Evolutionary conservation across 1,140 invertebrate genomes (phyloP).

Genomic region (Lanistes nyassanus): DNA sequence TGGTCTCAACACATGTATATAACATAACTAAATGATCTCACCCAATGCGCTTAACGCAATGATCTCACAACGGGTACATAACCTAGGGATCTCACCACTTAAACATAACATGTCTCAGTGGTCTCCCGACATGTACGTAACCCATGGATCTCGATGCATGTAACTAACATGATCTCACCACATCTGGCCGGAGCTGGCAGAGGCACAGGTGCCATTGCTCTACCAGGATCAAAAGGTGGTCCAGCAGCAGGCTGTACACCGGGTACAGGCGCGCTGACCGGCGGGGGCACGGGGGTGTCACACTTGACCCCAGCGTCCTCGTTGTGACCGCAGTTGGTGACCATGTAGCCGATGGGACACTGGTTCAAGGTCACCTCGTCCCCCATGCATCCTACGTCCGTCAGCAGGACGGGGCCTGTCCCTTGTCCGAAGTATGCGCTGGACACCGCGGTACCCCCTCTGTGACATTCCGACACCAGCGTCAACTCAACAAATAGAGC

Average conservation of each 20-base stretch:
- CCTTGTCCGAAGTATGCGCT: conserved; percentile 64
- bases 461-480: neutral
- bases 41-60: no score
- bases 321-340: conserved; percentile 38
- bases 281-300: neutral
- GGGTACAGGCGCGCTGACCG: neutral
- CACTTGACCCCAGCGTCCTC: conserved; percentile 50
- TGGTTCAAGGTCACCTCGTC: conserved; percentile 77
- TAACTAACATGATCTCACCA: neutral
- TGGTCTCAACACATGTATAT: no score
- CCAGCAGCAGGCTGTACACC: no score
- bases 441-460: conserved; percentile 27
- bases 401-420: conserved; percentile 78
- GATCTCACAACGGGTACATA: no score
- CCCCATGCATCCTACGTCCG: conserved; percentile 76
- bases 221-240: no score
- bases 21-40: no score
- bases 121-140: no score
- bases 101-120: no score
- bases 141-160: neutral
- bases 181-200: neutral
- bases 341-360: conserved; percentile 70
- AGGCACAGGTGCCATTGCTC: no score
- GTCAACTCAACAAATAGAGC: neutral
- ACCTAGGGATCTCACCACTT: no score